Percentiles rank a stretch among this genome's conserved stretches.
Conservation (phyloP, 2,113 vertebrate genomes). For the Gambusia affinis region DNA sequence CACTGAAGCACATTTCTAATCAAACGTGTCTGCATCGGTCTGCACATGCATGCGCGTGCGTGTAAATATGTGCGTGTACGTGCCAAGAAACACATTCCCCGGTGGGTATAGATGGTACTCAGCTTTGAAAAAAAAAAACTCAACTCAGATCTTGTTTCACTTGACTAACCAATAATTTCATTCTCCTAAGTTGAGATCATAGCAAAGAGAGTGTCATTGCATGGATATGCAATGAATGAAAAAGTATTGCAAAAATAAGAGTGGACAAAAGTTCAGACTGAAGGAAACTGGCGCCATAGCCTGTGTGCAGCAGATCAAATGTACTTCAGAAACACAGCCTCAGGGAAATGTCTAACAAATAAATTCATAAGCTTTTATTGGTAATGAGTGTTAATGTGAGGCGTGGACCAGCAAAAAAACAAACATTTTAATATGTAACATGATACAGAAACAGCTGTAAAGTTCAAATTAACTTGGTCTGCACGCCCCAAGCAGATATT, state of each 20-base stretch:
- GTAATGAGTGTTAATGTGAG: constrained; percentile 47
- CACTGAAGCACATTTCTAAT: constrained; percentile 14
- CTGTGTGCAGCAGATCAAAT: constrained; percentile 26
- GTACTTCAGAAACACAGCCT: constrained; percentile 42
- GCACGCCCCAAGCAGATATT: constrained; percentile 35
- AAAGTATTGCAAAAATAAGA: background rate
- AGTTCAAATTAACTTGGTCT: constrained; percentile 46
- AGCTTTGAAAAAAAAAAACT: constrained; percentile 2
- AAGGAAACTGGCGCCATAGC: background rate
- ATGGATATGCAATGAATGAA: constrained; percentile 7
- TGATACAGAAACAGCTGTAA: constrained; percentile 74
- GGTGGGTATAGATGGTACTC: constrained; percentile 3
- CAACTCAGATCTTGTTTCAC: constrained; percentile 22
- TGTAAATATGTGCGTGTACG: no score
- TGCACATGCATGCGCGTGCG: background rate
- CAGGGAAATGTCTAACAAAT: constrained; percentile 31
- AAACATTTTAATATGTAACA: constrained; percentile 60
- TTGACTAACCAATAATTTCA: constrained; percentile 38
- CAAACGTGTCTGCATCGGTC: background rate
- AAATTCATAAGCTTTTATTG: constrained; percentile 47
- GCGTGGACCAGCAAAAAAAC: constrained; percentile 43
- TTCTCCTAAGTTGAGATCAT: constrained; percentile 11
- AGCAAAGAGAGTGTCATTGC: constrained; percentile 5
- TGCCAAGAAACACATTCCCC: constrained; percentile 6
- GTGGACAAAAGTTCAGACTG: background rate